Evolutionary conservation across 2,888 invertebrate genomes (phyloP), one percentile per base, ranked within the genome.

Genomic region (Agonum fuliginosum): DNA sequence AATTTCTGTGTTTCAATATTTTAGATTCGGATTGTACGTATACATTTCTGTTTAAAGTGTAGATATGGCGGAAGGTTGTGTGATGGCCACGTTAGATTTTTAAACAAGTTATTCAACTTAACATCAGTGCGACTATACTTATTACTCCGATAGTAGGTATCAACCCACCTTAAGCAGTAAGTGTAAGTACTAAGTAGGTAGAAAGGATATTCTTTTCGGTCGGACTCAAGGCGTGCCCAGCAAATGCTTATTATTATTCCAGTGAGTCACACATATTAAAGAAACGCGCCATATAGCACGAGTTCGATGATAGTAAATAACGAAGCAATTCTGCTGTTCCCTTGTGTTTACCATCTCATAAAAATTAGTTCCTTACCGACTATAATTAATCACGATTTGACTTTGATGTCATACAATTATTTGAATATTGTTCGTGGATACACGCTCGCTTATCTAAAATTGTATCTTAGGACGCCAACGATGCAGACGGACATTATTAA

Each of bases 261-360:
- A 46, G 70, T 70, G 70, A 70, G 70, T 70, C 70, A 70, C 70
- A 46, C 46, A 70, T n/a, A n/a, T 70, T 70, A 70, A 70, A 70
- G 70, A 46, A 70, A 43, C 70, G 46, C 46, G 46, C 46, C 46
- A 70, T 70, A 70, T 70, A 70, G 41, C 67, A 41, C 67, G 67
- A 22, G 69, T 20, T 43, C 43, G 69, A 46, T 70, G 70, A 70
- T 46, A 70, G 70, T 70, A 46, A 70, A 46, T 70, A 70, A 70
- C 46, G 10, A 70, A 69, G 69, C 43, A 69, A 69, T 22, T 43
- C 69, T 14, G 17, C 27, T 46, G 22, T 70, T 70, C 70, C 46
- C 46, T 48, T 46, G 43, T 70, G 70, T 70, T 70, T 70, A 46
- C 70, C 17, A 46, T 46, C 41, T 27, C 27, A 46, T 46, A 70